phyloP scores from a whole-genome alignment of 2,888 invertebrate genomes.

The Phyllotreta cruciferae region DNA sequence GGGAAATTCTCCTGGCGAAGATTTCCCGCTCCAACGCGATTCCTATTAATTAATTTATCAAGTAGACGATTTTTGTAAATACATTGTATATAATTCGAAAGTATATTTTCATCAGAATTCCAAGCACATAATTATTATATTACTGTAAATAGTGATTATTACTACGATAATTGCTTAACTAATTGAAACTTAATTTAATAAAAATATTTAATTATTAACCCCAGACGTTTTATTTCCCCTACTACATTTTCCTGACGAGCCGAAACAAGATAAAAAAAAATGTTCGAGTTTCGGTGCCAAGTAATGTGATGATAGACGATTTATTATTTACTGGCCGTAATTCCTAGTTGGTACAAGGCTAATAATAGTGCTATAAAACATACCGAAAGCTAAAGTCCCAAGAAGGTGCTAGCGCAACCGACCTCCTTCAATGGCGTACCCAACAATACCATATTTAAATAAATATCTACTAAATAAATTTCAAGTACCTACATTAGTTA shows the following conservation, averaged over 20 bases:
- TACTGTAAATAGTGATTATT: slow-evolving; percentile 50
- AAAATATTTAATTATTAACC: slow-evolving; percentile 54
- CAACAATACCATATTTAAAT: too few species aligned
- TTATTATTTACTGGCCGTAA: slow-evolving; percentile 40
- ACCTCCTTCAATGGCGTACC: too few species aligned
- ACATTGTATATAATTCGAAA: slow-evolving; percentile 54
- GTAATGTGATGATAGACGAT: slow-evolving; percentile 33
- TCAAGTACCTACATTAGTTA: too few species aligned
- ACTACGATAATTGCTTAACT: slow-evolving; percentile 50
- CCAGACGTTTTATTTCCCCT: slow-evolving; percentile 13
- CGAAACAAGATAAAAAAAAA: slow-evolving; percentile 18
- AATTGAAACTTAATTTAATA: slow-evolving; percentile 55
- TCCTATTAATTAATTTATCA: slow-evolving; percentile 34
- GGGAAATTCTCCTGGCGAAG: slow-evolving; percentile 3
- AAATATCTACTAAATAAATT: too few species aligned
- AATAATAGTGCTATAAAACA: slow-evolving; percentile 32
- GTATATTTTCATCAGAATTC: slow-evolving; percentile 59
- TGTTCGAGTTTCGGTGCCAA: slow-evolving; percentile 16
- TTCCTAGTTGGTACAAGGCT: slow-evolving; percentile 34
- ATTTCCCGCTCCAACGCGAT: slow-evolving; percentile 37
- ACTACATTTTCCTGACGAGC: slow-evolving; percentile 14
- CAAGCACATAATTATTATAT: slow-evolving; percentile 53
- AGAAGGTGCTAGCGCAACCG: slow-evolving; percentile 16
- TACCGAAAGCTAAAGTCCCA: slow-evolving; percentile 21
- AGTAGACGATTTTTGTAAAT: slow-evolving; percentile 46